Evolutionary conservation across 2,113 vertebrate species (phyloP), one percentile per base, ranked within the genome.

Genomic region (Regulus satrapa): DNA sequence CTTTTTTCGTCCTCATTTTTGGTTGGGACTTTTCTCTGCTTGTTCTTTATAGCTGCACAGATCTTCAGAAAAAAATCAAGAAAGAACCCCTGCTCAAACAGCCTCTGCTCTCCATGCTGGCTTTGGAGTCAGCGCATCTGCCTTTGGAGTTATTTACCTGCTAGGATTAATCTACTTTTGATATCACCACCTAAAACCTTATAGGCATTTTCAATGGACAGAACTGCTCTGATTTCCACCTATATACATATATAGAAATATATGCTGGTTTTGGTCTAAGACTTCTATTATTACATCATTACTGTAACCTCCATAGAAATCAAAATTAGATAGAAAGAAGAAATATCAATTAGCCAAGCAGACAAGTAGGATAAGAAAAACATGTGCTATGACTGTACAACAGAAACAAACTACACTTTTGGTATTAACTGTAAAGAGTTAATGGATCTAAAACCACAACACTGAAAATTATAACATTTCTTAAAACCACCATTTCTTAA

Each of bases 401-500:
- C 7, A 43, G 41, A 77, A 80, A 59, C 29, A 87, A 81, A 73
- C 68, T 18, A 80, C 59, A 29, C 9, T 88, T 94, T 88, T 41
- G 41, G 40, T 63, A 89, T 32, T 84, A 64, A 94, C 36, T 85
- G 14, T 72, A 64, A 64, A 84, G 78, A 92, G 89, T 67, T 43
- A 94, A 79, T 68, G 32, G 55, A 94, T 58, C 28, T 93, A 92
- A 94, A 95, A 69, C 52, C 9, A 49, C n/a, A 87, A 66, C 55
- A 93, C 85, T 71, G 59, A 88, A 92, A 88, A 91, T 17, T 79
- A 56, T 54, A 54, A 76, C 12, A 24, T 77, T 94, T 95, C 78
- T 89, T 97, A 84, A 83, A 95, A 93, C 32, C 62, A 29, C 82
- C n/a, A n/a, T n/a, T n/a, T n/a, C n/a, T n/a, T n/a, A n/a, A n/a